Evolutionary conservation across 2,888 invertebrate species (phyloP).

Genomic region (Nezara viridula): DNA sequence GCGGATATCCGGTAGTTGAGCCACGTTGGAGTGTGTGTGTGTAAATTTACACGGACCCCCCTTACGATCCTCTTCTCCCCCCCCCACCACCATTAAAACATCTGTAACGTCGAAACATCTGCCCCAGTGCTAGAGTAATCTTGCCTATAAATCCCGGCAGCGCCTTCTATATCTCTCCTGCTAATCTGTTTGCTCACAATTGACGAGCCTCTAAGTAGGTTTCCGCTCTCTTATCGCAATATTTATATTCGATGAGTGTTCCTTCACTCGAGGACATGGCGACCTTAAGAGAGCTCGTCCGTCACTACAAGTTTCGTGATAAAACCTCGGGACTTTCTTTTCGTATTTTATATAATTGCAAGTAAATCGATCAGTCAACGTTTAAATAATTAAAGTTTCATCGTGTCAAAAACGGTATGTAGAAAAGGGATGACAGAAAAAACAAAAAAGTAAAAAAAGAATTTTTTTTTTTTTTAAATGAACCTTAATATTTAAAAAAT

Average conservation of each 20-base stretch:
- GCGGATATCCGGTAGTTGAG: constrained; percentile 25
- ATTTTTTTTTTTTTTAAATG: too few relatives aligned
- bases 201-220: background rate
- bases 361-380: too few relatives aligned
- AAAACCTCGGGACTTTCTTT: background rate
- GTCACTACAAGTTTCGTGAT: background rate
- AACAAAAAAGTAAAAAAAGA: too few relatives aligned
- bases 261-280: background rate
- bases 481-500: too few relatives aligned
- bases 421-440: too few relatives aligned
- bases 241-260: background rate
- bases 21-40: background rate
- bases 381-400: too few relatives aligned
- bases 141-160: background rate
- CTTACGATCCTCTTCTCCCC: background rate
- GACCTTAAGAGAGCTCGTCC: background rate
- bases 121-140: background rate
- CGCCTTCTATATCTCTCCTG: background rate
- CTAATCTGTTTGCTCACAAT: background rate
- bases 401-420: too few relatives aligned
- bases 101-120: background rate
- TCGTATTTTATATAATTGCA: background rate
- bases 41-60: constrained; percentile 7
- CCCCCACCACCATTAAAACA: background rate
- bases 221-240: background rate